phyloP scores from a whole-genome alignment of 2,113 vertebrate genomes.

The Brachyhypopomus gauderio region DNA sequence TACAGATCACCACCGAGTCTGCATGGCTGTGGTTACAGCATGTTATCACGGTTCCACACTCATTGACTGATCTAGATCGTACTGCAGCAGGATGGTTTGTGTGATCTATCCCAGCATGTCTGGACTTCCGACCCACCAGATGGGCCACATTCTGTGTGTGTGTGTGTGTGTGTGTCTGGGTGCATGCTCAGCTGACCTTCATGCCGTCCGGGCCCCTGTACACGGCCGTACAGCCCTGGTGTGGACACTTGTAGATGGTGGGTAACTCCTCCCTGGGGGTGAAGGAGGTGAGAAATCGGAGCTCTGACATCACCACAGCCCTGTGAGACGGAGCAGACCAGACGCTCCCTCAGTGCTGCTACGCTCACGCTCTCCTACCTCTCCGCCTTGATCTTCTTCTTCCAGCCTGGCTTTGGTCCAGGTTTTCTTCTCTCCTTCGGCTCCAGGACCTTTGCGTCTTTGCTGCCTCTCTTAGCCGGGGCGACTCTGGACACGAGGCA shows the following conservation, averaged over 20 bases:
- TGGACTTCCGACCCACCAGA: too few species aligned
- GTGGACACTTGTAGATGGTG: constrained; percentile 96
- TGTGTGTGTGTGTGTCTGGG: not conserved
- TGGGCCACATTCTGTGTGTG: too few species aligned
- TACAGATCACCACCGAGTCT: not conserved
- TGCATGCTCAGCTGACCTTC: constrained; percentile 78
- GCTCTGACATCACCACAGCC: too few species aligned
- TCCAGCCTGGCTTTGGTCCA: constrained; percentile 95
- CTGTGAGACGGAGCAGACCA: too few species aligned
- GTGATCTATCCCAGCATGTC: too few species aligned
- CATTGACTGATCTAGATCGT: too few species aligned
- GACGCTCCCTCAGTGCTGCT: too few species aligned
- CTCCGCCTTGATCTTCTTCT: constrained; percentile 88
- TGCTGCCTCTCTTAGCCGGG: constrained; percentile 74
- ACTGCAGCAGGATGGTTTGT: too few species aligned
- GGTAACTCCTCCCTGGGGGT: constrained; percentile 91
- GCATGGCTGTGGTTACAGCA: too few species aligned
- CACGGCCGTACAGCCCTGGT: constrained; percentile 93
- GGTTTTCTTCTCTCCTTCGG: constrained; percentile 89
- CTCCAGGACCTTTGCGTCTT: constrained; percentile 73
- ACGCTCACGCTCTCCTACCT: constrained; percentile 67
- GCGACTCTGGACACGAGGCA: constrained; percentile 42
- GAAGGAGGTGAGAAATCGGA: too few species aligned
- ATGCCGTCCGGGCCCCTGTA: constrained; percentile 91
- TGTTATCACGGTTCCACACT: too few species aligned